Conservation (phyloP, 2,113 vertebrate genomes). For the Haemorhous mexicanus region DNA sequence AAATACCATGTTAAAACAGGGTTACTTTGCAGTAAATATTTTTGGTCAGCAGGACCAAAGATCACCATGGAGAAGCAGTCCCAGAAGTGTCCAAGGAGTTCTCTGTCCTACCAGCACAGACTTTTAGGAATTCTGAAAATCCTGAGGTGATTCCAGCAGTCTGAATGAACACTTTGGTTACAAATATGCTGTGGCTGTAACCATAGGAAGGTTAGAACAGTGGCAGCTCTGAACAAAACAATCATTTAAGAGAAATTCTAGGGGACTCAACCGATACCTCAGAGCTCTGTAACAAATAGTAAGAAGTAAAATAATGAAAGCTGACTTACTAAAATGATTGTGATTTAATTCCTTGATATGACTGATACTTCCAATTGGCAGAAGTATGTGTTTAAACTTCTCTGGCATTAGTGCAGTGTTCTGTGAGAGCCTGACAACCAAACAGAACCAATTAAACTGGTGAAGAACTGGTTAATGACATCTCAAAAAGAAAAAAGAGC, state of each 20-base stretch:
- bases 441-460: background rate
- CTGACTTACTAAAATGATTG: background rate
- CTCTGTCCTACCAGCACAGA: fast-evolving
- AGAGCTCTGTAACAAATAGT: background rate
- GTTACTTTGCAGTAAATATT: background rate
- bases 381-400: background rate
- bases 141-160: background rate
- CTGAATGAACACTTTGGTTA: background rate
- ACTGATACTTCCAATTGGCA: background rate
- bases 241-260: background rate
- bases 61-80: background rate
- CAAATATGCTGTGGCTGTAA: background rate
- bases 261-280: background rate
- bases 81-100: background rate
- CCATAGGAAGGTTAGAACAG: background rate
- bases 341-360: background rate
- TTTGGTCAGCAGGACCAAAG: background rate
- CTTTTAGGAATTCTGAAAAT: background rate
- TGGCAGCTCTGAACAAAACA: background rate
- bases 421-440: background rate
- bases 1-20: background rate
- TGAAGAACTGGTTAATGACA: background rate
- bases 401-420: background rate
- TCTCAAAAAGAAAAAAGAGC: background rate
- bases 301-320: background rate